Evolutionary conservation across 2,113 vertebrate genomes (phyloP), one percentile per base, ranked within the genome.

Genomic region (Kryptolebias marmoratus): DNA sequence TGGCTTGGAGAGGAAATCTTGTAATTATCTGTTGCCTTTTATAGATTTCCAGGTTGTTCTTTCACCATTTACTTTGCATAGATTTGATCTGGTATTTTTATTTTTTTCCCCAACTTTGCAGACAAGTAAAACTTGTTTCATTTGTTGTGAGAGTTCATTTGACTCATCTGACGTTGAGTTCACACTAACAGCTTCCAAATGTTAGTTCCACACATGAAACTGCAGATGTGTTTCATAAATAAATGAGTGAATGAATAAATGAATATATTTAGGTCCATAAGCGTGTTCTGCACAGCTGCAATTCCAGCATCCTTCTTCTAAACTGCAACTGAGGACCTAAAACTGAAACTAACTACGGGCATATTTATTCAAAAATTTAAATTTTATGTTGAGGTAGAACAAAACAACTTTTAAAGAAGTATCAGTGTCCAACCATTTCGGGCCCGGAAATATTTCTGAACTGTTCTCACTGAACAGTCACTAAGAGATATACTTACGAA

Each of bases 401-500:
- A 42, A 42, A 42, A 42, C 39, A 42, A 5, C 39, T 42, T 36
- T 36, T 36, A 36, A 42, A 42, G 10, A 42, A 5, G 0, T 59
- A 18, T 22, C 3, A 2, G 14, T 9, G 18, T 59, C 32, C 16
- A 42, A 39, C 39, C 22, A 27, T 22, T 42, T n/a, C 11, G n/a
- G 11, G 4, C 18, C 15, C n/a, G 42, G 1, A 27, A 28, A 28
- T 22, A 27, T 30, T 31, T 48, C 27, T 18, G 27, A 30, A 28
- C 5, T n/a, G 15, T 58, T 58, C 10, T 22, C n/a, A 56, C 14
- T 3, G 31, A 16, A 56, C 54, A 16, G 18, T 11, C 10, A 12
- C 2, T 36, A 7, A 64, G n/a, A 54, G 30, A 47, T 79, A 74
- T 69, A 92, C 98, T 96, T 86, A 99, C 98, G 94, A 71, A 94